phyloP scores from a whole-genome alignment of 2,888 invertebrate species.

The Palloptera scutellata region DNA sequence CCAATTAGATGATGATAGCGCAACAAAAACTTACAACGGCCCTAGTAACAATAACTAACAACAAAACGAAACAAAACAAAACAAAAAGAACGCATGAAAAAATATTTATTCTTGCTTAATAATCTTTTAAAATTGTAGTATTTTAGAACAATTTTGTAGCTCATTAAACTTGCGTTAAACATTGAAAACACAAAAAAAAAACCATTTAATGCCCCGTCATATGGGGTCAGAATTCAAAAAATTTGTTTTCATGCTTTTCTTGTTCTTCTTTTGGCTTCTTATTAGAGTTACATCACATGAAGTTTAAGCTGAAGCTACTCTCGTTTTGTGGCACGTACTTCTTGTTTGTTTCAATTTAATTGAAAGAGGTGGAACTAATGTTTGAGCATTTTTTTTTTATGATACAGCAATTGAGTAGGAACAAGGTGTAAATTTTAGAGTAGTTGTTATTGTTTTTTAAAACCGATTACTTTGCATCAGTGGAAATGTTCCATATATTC shows the following conservation, averaged over 20 bases:
- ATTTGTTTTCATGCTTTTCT: not conserved
- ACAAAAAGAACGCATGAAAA: not conserved
- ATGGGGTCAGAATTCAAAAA: not conserved
- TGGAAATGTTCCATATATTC: no score
- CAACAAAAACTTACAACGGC: not conserved
- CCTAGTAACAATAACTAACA: not conserved
- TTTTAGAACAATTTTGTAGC: conserved; percentile 18
- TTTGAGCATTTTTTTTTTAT: not conserved
- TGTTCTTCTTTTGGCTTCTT: not conserved
- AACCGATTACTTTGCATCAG: no score
- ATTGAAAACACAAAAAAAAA: no score
- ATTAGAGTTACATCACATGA: not conserved
- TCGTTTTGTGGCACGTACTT: conserved; percentile 15
- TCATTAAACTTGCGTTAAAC: conserved; percentile 17
- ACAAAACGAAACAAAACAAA: not conserved
- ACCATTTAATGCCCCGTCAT: no score
- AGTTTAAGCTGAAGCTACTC: not conserved
- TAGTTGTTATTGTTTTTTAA: no score
- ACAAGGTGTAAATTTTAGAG: no score
- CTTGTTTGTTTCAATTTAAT: conserved; percentile 37
- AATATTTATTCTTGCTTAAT: conserved; percentile 15
- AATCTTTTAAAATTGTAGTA: conserved; percentile 16
- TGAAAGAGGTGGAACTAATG: conserved; percentile 41
- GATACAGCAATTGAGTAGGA: no score
- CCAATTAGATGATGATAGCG: conserved; percentile 18